Evolutionary conservation across 2,113 vertebrate genomes (phyloP), one percentile per base, ranked within the genome.

Genomic region (Cyprinodon variegatus): DNA sequence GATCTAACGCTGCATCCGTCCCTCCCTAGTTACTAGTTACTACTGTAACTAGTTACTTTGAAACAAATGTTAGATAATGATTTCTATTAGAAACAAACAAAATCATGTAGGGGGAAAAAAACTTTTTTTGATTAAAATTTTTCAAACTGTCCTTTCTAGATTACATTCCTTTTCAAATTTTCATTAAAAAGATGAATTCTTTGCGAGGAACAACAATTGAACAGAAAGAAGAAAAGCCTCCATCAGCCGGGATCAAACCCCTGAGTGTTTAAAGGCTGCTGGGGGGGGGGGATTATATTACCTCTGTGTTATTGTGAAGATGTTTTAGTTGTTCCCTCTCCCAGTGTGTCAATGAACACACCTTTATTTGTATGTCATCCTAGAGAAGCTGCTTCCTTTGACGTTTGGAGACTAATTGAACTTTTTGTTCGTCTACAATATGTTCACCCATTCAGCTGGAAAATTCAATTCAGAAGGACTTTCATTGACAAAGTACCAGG

Each of bases 231-330:
- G 12, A 41, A 40, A 40, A 37, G 68, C 11, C 41, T 10, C 41
- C 74, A 14, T 68, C 11, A 48, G 36, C 39, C 14, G 40, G n/a
- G 4, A 57, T 11, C 45, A 65, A 65, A 73, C 46, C 13, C 46
- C 0, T 57, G 14, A 39, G 65, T 0, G 0, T 7, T 46, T 14
- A 15, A 39, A 36, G 3, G 17, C n/a, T 68, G 50, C 60, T 29
- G 29, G 61, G 61, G 48, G 77, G 41, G 6, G 50, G 20, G 22
- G 63, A 41, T 22, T 60, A 10, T 65, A 3, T 43, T 74, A 39
- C 67, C 29, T 63, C n/a, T 15, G 45, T 45, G 45, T 46, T 73
- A 17, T 72, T 78, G 60, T 64, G 39, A 37, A 53, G 69, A 40
- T 12, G 3, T 38, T 75, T 61, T 65, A 60, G 53, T 71, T 60